These are phyloP conservation scores for Chrysomallon squamiferum DNA, from an alignment of 1,140 invertebrate genomes.

Conservation along the genomic window DNA sequence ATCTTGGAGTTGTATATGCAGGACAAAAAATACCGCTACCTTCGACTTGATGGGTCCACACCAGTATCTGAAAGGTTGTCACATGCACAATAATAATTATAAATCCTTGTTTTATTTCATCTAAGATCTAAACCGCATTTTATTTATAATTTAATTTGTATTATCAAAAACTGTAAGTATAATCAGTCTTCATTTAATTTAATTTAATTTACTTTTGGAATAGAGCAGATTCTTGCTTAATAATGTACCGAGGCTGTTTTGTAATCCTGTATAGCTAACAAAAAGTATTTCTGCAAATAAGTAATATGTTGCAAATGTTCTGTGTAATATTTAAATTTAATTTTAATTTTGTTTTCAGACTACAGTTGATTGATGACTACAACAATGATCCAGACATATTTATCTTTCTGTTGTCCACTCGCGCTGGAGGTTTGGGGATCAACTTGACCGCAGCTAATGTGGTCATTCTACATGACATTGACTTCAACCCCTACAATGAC, in stretches of 20 bases:
- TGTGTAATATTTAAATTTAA: no score
- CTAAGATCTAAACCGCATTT: no score
- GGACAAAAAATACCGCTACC: conserved; percentile 47
- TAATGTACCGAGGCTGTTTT: no score
- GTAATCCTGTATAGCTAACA: no score
- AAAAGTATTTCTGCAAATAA: no score
- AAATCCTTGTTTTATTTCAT: background rate
- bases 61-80: conserved; percentile 58
- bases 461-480: conserved; percentile 71
- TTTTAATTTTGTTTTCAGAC: conserved; percentile 57
- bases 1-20: conserved; percentile 67
- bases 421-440: conserved; percentile 70
- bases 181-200: no score
- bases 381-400: conserved; percentile 65
- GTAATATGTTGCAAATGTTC: no score
- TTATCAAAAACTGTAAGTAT: no score
- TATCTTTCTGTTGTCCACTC: conserved; percentile 70
- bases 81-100: background rate
- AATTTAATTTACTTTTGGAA: no score
- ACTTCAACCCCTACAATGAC: conserved; percentile 95
- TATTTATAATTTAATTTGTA: no score
- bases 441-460: conserved; percentile 70
- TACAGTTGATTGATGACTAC: conserved; percentile 68
- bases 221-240: no score
- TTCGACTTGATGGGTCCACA: conserved; percentile 63